Conservation (phyloP, 1,140 invertebrate genomes). For the Gonioctena quinquepunctata region DNA sequence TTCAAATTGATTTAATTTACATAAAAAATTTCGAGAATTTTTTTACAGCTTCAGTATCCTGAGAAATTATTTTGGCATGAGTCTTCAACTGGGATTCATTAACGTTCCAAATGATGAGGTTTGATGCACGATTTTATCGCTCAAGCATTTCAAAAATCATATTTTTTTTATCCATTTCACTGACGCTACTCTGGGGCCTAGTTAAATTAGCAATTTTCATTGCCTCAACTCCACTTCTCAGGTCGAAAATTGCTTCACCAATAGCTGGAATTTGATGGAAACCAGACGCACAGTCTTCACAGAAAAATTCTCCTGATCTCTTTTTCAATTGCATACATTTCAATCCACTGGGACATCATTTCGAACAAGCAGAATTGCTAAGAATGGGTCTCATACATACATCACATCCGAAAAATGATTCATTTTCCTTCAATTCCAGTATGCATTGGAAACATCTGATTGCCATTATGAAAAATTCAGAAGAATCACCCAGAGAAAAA, state of each 20-base stretch:
- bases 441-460: background rate
- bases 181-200: background rate
- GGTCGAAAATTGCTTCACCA: background rate
- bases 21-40: background rate
- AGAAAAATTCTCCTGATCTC: background rate
- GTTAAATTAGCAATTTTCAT: background rate
- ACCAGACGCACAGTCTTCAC: background rate
- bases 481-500: too few species aligned
- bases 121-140: background rate
- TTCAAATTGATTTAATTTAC: background rate
- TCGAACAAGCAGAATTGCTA: background rate
- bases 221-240: background rate
- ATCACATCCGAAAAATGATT: too few species aligned
- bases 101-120: background rate
- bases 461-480: background rate
- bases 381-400: background rate
- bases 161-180: background rate
- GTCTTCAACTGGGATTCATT: constrained; percentile 2
- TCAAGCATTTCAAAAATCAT: background rate
- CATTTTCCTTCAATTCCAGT: background rate
- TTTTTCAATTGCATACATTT: background rate
- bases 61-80: background rate
- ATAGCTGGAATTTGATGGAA: background rate
- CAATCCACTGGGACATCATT: constrained; percentile 1
- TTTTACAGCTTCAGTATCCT: background rate